Percentiles rank a stretch among this genome's conserved stretches.
These are phyloP conservation scores for Drosophila pullipes DNA, from an alignment of 2,888 invertebrate species.

Conservation along the genomic window DNA sequence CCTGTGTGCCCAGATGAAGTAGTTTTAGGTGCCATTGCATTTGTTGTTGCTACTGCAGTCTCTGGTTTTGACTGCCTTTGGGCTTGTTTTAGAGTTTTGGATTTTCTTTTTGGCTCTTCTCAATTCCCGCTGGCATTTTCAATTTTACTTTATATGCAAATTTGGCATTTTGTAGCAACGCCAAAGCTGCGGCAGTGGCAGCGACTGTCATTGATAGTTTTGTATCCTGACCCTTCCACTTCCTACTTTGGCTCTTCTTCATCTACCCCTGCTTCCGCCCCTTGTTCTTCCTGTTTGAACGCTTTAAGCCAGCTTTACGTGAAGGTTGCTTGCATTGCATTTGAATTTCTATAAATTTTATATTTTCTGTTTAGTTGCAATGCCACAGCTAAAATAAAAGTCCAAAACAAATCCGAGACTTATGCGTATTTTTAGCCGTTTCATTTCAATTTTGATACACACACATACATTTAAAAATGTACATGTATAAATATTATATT, in stretches of 20 bases:
- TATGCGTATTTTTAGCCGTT: conserved; percentile 31
- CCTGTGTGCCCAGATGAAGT: conserved; percentile 38
- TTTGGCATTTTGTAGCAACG: conserved; percentile 74
- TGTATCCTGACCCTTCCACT: conserved; percentile 32
- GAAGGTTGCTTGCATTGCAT: conserved; percentile 49
- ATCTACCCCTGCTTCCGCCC: not conserved
- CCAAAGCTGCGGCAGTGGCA: conserved; percentile 35
- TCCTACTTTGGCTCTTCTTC: not conserved
- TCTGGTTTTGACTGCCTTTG: conserved; percentile 41
- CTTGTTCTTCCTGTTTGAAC: conserved; percentile 21
- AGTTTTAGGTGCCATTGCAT: conserved; percentile 38
- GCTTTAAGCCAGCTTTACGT: conserved; percentile 74
- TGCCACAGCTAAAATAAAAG: conserved; percentile 31
- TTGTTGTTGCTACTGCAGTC: conserved; percentile 28
- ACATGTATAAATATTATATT: not conserved
- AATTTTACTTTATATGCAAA: conserved; percentile 81
- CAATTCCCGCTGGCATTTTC: conserved; percentile 73
- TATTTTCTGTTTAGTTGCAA: conserved; percentile 71
- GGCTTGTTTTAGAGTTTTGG: conserved; percentile 49
- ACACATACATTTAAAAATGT: not conserved
- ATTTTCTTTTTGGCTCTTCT: conserved; percentile 50
- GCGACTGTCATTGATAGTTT: conserved; percentile 68
- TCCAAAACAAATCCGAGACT: conserved; percentile 23
- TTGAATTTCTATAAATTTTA: conserved; percentile 77
- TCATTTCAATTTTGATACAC: conserved; percentile 38